Base-by-base conservation (phyloP, 2,888 invertebrate species). In the Osedax fenrisi region DNA sequence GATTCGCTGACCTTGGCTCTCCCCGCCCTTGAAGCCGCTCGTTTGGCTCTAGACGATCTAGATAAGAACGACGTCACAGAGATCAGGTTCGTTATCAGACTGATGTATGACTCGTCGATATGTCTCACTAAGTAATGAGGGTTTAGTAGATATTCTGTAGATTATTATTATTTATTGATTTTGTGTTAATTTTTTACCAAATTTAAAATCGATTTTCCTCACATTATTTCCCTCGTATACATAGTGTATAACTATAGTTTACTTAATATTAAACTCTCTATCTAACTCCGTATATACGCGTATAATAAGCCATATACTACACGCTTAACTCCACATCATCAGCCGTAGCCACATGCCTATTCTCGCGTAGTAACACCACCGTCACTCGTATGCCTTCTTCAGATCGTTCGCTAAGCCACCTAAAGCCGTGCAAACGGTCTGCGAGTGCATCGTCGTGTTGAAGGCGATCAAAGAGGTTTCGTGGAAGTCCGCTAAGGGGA, bases 41-140 rank as follows among this genome's bases (percentile, higher is more conserved):
- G 90, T 76, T 81, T 89, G 17, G 93, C 94, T 0, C 86, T 94
- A 0, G 88, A 89, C 0, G 91, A 92, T 78, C 86, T 94, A 66
- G 92, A 93, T 72, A 93, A 93, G 85, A 88, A 90, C 0, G 94
- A 94, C 81, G 93, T 94, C 79, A 92, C 92, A 24, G 93, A 94
- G 86, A 93, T 94, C 78, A 87, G 78, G 77, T 77, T 25, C 2
- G 27, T 62, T 0, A 1, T 13, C n/a, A n/a, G n/a, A n/a, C n/a
- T n/a, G n/a, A n/a, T n/a, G n/a, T n/a, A n/a, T n/a, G n/a, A n/a
- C n/a, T n/a, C n/a, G n/a, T n/a, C n/a, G n/a, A n/a, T n/a, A n/a
- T n/a, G n/a, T n/a, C n/a, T n/a, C n/a, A n/a, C n/a, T n/a, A n/a
- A n/a, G n/a, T n/a, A n/a, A n/a, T n/a, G n/a, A n/a, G n/a, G n/a